Evolutionary conservation across 2,113 vertebrate genomes (phyloP).

Genomic region (Chaetodon auriga): DNA sequence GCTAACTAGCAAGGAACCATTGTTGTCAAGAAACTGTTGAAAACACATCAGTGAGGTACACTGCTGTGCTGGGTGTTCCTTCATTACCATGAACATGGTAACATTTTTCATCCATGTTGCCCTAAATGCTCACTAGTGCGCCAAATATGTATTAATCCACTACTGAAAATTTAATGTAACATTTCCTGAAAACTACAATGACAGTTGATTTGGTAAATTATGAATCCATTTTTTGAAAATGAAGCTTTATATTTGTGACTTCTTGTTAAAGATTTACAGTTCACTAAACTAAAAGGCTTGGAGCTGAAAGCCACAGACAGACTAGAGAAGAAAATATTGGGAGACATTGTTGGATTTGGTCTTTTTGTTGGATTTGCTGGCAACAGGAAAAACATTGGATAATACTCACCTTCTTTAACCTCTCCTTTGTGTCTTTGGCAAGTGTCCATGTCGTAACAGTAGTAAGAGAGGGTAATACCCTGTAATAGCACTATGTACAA

Average conservation of each 20-base stretch:
- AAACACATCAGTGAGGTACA: neutral
- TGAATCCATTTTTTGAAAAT: too few relatives aligned
- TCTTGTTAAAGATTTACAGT: neutral
- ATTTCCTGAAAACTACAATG: too few relatives aligned
- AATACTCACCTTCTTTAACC: neutral
- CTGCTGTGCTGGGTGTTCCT: neutral
- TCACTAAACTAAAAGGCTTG: neutral
- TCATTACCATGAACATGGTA: too few relatives aligned
- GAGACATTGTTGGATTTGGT: neutral
- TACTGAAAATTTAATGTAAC: neutral
- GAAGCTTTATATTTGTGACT: neutral
- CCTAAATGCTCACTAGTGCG: neutral
- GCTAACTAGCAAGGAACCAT: neutral
- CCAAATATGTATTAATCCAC: neutral
- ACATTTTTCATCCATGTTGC: neutral
- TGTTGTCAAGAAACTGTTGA: neutral
- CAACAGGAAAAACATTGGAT: neutral
- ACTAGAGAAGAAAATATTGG: neutral
- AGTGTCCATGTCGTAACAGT: conserved; percentile 33
- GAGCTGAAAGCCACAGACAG: neutral
- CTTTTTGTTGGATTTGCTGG: conserved; percentile 5
- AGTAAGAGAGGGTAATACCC: conserved; percentile 39
- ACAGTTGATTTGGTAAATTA: too few relatives aligned
- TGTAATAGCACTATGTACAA: conserved; percentile 23
- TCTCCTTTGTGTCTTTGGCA: conserved; percentile 41